Evolutionary conservation across 2,113 vertebrate genomes (phyloP).

Genomic region (Catharus minimus): DNA sequence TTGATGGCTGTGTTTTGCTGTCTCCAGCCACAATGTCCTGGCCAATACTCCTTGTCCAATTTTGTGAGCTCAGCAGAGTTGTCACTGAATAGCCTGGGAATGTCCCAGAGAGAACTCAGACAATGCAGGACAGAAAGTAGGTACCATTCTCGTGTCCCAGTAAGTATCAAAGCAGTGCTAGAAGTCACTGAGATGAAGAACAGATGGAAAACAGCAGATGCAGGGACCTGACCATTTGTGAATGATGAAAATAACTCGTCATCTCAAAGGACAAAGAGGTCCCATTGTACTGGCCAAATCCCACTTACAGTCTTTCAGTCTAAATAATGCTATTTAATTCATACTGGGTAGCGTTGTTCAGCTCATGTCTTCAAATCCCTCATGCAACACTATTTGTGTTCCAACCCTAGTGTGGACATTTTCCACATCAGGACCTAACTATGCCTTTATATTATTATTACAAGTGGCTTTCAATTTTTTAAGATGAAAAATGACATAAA

Average conservation of each 20-base stretch:
- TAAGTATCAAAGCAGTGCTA: not conserved
- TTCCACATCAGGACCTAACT: not conserved
- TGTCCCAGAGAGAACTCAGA: not conserved
- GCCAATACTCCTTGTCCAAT: constrained; percentile 1
- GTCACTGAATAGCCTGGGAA: not conserved
- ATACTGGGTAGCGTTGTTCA: not conserved
- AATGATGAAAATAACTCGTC: not conserved
- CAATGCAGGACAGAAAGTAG: not conserved
- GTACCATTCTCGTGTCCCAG: not conserved
- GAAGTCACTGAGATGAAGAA: not conserved
- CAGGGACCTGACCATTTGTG: not conserved
- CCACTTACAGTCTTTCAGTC: not conserved
- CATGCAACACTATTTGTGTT: not conserved
- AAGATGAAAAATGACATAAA: not conserved
- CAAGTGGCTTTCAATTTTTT: not conserved
- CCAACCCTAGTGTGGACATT: not conserved
- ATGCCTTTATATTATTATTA: not conserved
- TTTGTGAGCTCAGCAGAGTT: not conserved
- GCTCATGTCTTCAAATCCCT: not conserved
- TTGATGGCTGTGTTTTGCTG: constrained; percentile 53
- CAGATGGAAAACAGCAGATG: not conserved
- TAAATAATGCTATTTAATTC: not conserved
- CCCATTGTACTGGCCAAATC: not conserved
- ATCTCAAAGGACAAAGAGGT: rapidly evolving
- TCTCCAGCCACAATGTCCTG: constrained; percentile 49